Evolutionary conservation across 2,113 vertebrate genomes (phyloP), one percentile per base, ranked within the genome.

Genomic region (Orientallactaga bullata): DNA sequence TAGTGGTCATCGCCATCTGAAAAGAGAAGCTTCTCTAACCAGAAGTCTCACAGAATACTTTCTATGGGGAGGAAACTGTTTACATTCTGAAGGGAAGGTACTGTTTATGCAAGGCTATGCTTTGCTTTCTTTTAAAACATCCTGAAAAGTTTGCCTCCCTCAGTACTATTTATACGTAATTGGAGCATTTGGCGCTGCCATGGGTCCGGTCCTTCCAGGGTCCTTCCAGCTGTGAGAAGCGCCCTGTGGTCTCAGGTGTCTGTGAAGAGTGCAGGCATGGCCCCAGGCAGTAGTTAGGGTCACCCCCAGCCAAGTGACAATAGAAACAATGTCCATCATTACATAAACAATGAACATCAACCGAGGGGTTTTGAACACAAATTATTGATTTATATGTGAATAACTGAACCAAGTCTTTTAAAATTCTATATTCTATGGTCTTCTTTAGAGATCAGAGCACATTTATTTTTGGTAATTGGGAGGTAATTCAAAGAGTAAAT

Each of bases 211-310:
- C 95, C 93, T 91, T 77, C 66, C 76, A 71, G 65, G 85, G 85
- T 91, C 95, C 93, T 91, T 77, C 66, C 76, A 71, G 65, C 90
- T 88, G 96, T 95, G 76, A 88, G 89, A 87, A 90, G 88, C 16
- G 79, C 37, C 78, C 4, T 0, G 0, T 11, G 47, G 80, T 78
- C 91, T 90, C 32, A 12, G 42, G 24, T 72, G 77, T 69, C 90
- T 85, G 37, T 65, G 82, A 58, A 93, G 72, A 26, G 12, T 2
- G 51, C 92, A 79, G 86, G 69, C 18, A 80, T 55, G 73, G 81
- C 61, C 91, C 71, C 68, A 47, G 42, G 37, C 42, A 87, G 68
- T 17, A 90, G 80, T 47, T 63, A 88, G 10, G 73, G 66, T 37
- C 92, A 61, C 74, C n/a, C 47, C n/a, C 32, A 91, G 39, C n/a